Percentiles rank a stretch among this genome's conserved stretches.
phyloP scores from a whole-genome alignment of 2,113 vertebrate genomes.

The Mormyrus lacerda region DNA sequence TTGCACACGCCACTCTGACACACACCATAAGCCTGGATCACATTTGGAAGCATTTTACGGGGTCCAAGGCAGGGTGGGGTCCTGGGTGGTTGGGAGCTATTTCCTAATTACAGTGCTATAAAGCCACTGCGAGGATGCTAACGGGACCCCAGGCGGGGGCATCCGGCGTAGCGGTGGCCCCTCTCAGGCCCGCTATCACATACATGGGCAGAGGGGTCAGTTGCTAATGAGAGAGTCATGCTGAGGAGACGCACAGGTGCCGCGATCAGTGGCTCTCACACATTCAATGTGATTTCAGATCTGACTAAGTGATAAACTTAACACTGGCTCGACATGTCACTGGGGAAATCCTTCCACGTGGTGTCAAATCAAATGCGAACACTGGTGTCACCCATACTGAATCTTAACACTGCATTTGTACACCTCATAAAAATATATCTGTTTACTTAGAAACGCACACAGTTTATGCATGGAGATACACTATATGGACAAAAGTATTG shows the following conservation, averaged over 20 bases:
- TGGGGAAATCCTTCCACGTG: not conserved
- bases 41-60: constrained; percentile 58
- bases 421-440: not conserved
- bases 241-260: not conserved
- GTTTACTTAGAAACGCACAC: not conserved
- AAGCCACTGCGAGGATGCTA: constrained; percentile 43
- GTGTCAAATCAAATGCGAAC: not conserved
- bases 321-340: not conserved
- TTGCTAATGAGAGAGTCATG: not conserved
- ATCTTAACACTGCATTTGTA: not conserved
- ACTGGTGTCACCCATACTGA: not conserved
- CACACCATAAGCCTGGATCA: not conserved
- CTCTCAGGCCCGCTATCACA: not conserved
- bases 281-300: not conserved
- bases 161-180: constrained; percentile 3
- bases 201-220: not conserved
- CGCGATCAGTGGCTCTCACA: not conserved
- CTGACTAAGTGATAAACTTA: not conserved
- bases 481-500: not conserved
- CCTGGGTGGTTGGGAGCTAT: not conserved
- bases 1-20: not conserved
- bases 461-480: not conserved
- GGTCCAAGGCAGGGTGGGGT: constrained; percentile 21
- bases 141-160: constrained; percentile 41
- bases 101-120: constrained; percentile 53